These are phyloP conservation scores for Probosciger aterrimus DNA, from an alignment of 2,113 vertebrate species.

Conservation along the genomic window DNA sequence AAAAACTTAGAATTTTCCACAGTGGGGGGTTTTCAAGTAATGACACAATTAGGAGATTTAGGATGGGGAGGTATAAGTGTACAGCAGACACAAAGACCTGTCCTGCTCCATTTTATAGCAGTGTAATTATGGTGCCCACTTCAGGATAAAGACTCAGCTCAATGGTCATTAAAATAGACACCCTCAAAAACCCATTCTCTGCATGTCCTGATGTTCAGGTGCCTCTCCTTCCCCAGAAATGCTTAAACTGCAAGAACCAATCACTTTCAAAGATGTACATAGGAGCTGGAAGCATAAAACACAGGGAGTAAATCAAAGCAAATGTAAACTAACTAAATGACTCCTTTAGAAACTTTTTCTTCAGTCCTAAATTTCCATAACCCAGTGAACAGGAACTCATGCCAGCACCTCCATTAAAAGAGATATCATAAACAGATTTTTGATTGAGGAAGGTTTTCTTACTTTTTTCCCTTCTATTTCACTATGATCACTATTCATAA, in stretches of 20 bases:
- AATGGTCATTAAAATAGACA: fast-evolving
- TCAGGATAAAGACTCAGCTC: background rate
- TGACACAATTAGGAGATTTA: no score
- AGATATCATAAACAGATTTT: background rate
- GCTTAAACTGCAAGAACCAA: background rate
- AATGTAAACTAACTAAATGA: background rate
- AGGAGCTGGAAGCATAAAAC: background rate
- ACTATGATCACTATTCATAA: background rate
- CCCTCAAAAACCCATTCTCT: background rate
- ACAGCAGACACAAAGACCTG: background rate
- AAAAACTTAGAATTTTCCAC: background rate
- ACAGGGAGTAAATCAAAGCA: background rate
- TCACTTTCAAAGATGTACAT: background rate
- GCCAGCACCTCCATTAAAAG: slow-evolving; percentile 8
- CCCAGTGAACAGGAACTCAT: background rate
- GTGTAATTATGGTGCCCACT: background rate
- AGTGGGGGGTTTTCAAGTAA: fast-evolving
- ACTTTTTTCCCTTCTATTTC: background rate
- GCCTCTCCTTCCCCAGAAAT: background rate
- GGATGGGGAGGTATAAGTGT: no score
- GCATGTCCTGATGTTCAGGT: background rate
- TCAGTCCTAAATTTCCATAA: background rate
- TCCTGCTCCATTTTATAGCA: background rate
- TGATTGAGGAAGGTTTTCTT: background rate
- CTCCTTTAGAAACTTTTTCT: background rate